phyloP scores from a whole-genome alignment of 2,797 vertebrate species.

The Epinephelus coioides region DNA sequence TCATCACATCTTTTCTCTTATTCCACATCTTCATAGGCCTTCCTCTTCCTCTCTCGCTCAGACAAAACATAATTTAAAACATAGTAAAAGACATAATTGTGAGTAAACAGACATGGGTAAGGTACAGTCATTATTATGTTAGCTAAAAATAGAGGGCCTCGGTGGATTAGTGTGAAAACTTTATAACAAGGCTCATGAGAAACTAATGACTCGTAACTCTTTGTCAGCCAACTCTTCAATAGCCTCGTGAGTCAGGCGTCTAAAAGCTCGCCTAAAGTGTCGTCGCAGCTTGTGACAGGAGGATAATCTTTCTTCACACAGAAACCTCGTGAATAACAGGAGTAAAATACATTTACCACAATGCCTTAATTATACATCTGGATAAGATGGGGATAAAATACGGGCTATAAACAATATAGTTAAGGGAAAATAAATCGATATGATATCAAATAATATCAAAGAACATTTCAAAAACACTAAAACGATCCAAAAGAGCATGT shows the following conservation, averaged over 20 bases:
- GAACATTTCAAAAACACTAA: constrained; percentile 67
- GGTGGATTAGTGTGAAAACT: constrained; percentile 76
- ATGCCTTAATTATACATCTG: constrained; percentile 57
- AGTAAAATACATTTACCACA: constrained; percentile 65
- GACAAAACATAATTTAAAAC: constrained; percentile 77
- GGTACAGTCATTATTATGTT: constrained; percentile 58
- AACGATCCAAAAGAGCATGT: constrained; percentile 74
- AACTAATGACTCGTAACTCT: constrained; percentile 17
- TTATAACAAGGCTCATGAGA: constrained; percentile 40
- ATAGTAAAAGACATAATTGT: constrained; percentile 65
- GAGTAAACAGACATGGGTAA: constrained; percentile 58
- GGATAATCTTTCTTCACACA: constrained; percentile 70
- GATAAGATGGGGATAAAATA: constrained; percentile 63
- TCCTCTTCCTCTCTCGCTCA: constrained; percentile 44
- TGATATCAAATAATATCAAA: constrained; percentile 66
- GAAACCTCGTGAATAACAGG: constrained; percentile 53
- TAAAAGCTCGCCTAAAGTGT: constrained; percentile 63
- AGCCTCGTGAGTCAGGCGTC: constrained; percentile 34
- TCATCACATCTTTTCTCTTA: constrained; percentile 46
- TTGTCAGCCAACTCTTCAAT: constrained; percentile 33
- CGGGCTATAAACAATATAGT: constrained; percentile 48
- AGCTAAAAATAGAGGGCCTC: constrained; percentile 64
- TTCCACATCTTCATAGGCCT: constrained; percentile 42
- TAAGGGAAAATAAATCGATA: constrained; percentile 39
- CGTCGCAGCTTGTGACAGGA: constrained; percentile 68